Base-by-base conservation (phyloP, 2,113 vertebrate species). In the Thalassoma bifasciatum region DNA sequence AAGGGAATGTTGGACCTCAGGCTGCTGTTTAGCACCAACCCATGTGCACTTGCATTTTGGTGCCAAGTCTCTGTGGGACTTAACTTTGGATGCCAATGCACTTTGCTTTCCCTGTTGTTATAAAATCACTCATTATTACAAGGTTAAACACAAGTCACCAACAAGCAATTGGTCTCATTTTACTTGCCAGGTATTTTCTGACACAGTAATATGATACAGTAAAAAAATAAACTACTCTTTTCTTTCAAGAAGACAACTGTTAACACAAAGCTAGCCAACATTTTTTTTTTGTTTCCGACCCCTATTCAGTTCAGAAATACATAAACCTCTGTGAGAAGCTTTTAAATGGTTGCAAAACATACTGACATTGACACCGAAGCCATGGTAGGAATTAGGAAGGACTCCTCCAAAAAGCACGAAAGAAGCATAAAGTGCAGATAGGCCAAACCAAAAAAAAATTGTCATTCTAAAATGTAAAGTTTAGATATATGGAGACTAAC, bases 1-100 rank as follows among this genome's bases (percentile, higher is more conserved):
- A 65, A n/a, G 72, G 66, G 63, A 60, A 64, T 12, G 4, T 75
- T 85, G 82, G 81, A 78, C 72, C 59, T 65, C 44, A 17, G 26
- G 58, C 76, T 72, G 36, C 44, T 62, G 38, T 72, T 79, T 44
- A 42, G 38, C 82, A 81, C 81, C 85, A 89, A 61, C 51, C 61
- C 70, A 75, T 70, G 78, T 86, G 65, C 61, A 67, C 71, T 74
- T 50, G 11, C 44, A 64, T 49, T 70, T 54, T 21, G 65, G 67
- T 84, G 83, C 83, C 85, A 86, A 78, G 53, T 77, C 67, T 73
- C 72, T 65, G 65, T 65, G 72, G 71, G 75, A 53, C 40, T 81
- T 75, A 34, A 19, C 52, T 69, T 63, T 50, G 44, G 56, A 69
- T 86, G 87, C 82, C 79, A 83, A 75, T 51, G 24, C 70, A 53